Base-by-base conservation (phyloP, 1,140 invertebrate species). In the Paraescarpia echinospica region DNA sequence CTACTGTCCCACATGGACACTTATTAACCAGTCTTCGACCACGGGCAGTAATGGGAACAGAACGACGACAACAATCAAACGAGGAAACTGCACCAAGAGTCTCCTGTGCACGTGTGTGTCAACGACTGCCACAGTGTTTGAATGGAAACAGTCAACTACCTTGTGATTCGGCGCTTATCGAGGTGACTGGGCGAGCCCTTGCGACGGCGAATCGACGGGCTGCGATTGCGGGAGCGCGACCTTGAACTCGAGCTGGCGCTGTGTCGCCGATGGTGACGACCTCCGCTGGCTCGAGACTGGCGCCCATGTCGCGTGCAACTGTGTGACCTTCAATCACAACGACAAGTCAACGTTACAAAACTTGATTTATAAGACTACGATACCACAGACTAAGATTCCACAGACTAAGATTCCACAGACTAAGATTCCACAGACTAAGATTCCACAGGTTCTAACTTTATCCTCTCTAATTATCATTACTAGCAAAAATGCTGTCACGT, bases 101-200 rank as follows among this genome's bases (percentile, higher is more conserved):
- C 22, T 77, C 59, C 27, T 12, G 59, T 27, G 59, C 41, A 41
- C 41, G 41, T 41, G 59, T 77, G 4, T 77, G 12, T 18, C 59
- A 27, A 27, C 22, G 59, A 77, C 59, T 27, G 59, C 41, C 41
- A 77, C 59, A 27, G 59, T 31, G 59, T 77, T 12, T 77, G 31
- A 92, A 92, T 41, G 91, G n/a, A 18, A 34, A 34, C 35, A 34
- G 91, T 34, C 91, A 41, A 51, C 35, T 35, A 99, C 98, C 98
- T 99, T 91, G 98, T 99, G 94, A 99, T 99, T 93, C 98, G 97
- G 91, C 98, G 97, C 94, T 98, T 97, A 95, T 99, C 98, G 59
- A 98, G 96, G 96, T 98, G 98, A 95, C 98, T 98, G 1, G 98
- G 98, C 89, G 98, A 99, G 41, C 98, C 98, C 94, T 98, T 97